Base-by-base conservation (phyloP, 2,888 invertebrate species). In the Tubulanus polymorphus region DNA sequence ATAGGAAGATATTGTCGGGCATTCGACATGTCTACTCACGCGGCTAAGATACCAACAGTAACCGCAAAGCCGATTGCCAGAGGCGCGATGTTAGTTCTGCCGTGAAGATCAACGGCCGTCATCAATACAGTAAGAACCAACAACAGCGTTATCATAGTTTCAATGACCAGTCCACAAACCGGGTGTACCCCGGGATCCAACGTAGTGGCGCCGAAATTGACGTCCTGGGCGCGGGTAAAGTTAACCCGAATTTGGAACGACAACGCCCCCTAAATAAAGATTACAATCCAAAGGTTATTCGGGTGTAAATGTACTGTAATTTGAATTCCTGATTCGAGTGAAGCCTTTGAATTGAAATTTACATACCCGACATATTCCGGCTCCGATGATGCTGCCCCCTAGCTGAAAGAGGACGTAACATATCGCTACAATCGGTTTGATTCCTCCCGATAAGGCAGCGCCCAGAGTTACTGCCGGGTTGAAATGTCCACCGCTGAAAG, bases 381-480 rank as follows among this genome's bases (percentile, higher is more conserved):
- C 74, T 47, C 75, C 76, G n/a, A 71, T 51, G n/a, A 77, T 55
- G 18, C 74, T 75, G 15, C 80, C 81, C 2, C 69, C n/a, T 0
- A 80, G 55, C 60, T 81, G 80, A 27, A 68, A 64, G 2, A 70
- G 30, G 20, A 76, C 58, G 60, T 78, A 80, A 45, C 65, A 61
- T 2, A 72, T 55, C 1, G 74, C 71, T 30, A 73, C 62, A 8
- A 66, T 28, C 1, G 64, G 56, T 15, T 61, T 59, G 28, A 76
- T 66, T 2, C 68, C 73, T 0, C 78, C 74, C 2, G 68, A 59
- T 15, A 75, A 48, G 0, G 66, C 56, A 1, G 74, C 68, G 0
- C 75, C 76, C 3, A 79, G 54, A 0, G 80, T 78, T 10, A 81
- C 80, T 0, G 77, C 79, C 1, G 81, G 81, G 60, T 81, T 81